Evolutionary conservation across 2,113 vertebrate genomes (phyloP).

Genomic region (Murina feae): DNA sequence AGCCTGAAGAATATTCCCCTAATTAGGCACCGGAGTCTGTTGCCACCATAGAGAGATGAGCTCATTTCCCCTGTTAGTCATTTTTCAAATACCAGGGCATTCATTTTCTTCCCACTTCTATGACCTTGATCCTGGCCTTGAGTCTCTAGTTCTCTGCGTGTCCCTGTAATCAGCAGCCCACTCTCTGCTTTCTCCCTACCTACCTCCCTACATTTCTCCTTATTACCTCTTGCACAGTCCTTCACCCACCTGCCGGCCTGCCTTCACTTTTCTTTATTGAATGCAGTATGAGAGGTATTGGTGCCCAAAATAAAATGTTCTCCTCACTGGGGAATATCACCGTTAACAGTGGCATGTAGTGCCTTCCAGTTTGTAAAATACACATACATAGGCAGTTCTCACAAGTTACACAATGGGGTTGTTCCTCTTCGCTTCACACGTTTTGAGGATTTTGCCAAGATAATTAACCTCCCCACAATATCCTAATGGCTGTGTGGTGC

Average conservation of each 20-base stretch:
- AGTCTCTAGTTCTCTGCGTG: not conserved
- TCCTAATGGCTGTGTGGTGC: not conserved
- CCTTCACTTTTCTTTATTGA: not conserved
- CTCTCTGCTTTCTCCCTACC: rapidly evolving
- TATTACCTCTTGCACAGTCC: not conserved
- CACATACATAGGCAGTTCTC: not conserved
- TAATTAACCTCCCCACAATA: rapidly evolving
- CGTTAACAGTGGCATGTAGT: not conserved
- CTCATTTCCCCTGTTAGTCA: not conserved
- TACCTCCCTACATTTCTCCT: not conserved
- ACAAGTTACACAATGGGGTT: not conserved
- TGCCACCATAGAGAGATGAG: not conserved
- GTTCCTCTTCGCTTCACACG: not conserved
- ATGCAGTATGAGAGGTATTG: not conserved
- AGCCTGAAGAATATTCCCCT: not conserved
- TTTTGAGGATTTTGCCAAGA: not conserved
- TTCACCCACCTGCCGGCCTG: not conserved
- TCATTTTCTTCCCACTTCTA: not conserved
- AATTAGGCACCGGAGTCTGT: not conserved
- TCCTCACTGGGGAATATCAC: not conserved
- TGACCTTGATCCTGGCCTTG: not conserved
- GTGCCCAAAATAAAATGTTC: not conserved
- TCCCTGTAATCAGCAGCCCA: not conserved
- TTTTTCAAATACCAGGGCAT: not conserved
- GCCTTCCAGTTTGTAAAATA: not conserved